A percentile compares a stretch with the other conserved stretches of the same genome.
Evolutionary conservation across 2,888 invertebrate genomes (phyloP).

Genomic region (Psococerastis gibbosa): DNA sequence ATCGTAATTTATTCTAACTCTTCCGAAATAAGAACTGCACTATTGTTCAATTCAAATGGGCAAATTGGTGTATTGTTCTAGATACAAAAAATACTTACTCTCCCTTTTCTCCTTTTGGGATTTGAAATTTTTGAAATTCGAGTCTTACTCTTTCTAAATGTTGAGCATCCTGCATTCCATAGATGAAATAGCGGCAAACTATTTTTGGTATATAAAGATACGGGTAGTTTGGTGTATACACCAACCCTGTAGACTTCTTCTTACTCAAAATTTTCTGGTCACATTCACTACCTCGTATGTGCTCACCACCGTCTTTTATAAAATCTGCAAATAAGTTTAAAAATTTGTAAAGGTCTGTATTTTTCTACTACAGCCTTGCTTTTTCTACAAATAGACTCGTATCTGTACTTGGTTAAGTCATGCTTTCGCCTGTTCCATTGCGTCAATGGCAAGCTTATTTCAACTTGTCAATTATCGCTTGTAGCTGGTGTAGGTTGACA

Average conservation of each 20-base stretch:
- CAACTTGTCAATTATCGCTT: too few species aligned
- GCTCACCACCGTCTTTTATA: slow-evolving; percentile 84
- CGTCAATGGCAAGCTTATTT: too few species aligned
- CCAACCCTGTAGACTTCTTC: slow-evolving; percentile 79
- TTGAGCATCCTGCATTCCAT: slow-evolving; percentile 94
- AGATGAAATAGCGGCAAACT: slow-evolving; percentile 94
- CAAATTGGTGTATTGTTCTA: too few species aligned
- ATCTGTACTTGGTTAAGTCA: too few species aligned
- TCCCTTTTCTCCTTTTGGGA: slow-evolving; percentile 66
- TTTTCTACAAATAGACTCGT: too few species aligned
- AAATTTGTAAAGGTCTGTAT: slow-evolving; percentile 2
- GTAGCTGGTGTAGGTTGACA: too few species aligned
- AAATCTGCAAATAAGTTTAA: slow-evolving; percentile 42
- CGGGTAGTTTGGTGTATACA: slow-evolving; percentile 93
- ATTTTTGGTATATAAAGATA: slow-evolving; percentile 88
- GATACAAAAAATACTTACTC: slow-evolving; percentile 66
- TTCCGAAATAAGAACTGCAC: too few species aligned
- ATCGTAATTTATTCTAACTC: too few species aligned
- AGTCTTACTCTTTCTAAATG: slow-evolving; percentile 85
- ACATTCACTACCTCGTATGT: slow-evolving; percentile 94
- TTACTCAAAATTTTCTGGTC: slow-evolving; percentile 93
- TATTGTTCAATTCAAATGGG: too few species aligned
- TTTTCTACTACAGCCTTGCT: too few species aligned
- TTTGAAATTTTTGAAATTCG: slow-evolving; percentile 74
- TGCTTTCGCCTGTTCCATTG: too few species aligned